Conservation (phyloP, 2,113 vertebrate species). For the Cinclus mexicanus region DNA sequence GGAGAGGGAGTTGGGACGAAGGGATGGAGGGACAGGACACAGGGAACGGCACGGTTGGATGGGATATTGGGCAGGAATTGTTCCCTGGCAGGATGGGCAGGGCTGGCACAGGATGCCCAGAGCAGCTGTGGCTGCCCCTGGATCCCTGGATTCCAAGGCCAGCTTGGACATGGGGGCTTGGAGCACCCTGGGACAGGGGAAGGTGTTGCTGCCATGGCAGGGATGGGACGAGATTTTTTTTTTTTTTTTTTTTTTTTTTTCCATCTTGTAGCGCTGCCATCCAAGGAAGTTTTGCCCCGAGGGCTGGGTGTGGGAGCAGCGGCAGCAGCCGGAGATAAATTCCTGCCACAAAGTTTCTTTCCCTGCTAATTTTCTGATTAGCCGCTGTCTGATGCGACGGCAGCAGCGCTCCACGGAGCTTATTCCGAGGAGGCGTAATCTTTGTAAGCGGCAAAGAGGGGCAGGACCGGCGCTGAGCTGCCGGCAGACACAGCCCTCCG, state of each 20-base stretch:
- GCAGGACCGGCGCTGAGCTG: conserved; percentile 11
- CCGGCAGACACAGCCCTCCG: not conserved
- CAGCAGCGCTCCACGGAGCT: conserved; percentile 25
- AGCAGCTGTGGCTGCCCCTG: not conserved
- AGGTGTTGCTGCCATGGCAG: not conserved
- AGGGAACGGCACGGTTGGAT: not conserved
- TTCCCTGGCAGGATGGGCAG: not conserved
- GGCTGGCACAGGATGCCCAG: not conserved
- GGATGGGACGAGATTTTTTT: fast-evolving
- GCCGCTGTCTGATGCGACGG: conserved; percentile 20
- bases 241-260: too few relatives aligned
- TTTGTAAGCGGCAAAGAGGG: conserved; percentile 38
- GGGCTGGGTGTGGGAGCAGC: not conserved
- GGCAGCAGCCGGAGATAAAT: not conserved
- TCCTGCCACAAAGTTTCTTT: conserved; percentile 31
- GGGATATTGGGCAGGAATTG: not conserved
- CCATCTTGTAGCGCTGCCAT: fast-evolving
- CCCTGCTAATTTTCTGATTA: conserved; percentile 56
- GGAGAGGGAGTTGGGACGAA: not conserved
- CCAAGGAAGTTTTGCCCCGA: not conserved
- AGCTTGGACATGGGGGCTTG: not conserved
- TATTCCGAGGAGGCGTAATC: conserved; percentile 54
- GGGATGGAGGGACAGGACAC: not conserved
- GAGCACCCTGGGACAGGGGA: not conserved
- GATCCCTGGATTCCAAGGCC: not conserved